phyloP scores from a whole-genome alignment of 2,797 vertebrate species.

The Xiphophorus birchmanni region DNA sequence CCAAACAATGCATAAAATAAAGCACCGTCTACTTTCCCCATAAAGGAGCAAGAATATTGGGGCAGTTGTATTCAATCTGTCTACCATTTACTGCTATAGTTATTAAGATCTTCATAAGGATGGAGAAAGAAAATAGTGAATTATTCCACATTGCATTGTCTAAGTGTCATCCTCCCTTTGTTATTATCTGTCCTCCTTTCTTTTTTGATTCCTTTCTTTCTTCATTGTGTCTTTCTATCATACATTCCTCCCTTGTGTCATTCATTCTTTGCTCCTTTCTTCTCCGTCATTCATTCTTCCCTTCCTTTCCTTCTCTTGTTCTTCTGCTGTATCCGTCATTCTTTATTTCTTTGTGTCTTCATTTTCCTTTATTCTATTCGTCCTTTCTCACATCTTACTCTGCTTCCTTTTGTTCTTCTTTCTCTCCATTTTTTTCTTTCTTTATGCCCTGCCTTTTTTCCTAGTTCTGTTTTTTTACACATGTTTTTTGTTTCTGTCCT shows the following conservation, averaged over 20 bases:
- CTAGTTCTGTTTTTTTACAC: not conserved
- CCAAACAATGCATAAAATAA: constrained; percentile 1
- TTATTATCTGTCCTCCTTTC: not conserved
- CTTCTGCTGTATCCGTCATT: not conserved
- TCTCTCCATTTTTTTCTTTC: not conserved
- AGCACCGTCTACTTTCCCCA: not conserved
- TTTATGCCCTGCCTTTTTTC: not conserved
- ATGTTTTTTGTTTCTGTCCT: not conserved
- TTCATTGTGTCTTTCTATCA: constrained; percentile 29
- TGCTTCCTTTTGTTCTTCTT: not conserved
- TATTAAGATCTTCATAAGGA: too few relatives aligned
- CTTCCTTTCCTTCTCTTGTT: not conserved
- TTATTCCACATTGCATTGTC: not conserved
- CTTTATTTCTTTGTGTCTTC: not conserved
- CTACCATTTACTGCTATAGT: not conserved
- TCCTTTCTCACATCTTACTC: not conserved
- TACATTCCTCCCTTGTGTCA: constrained; percentile 7
- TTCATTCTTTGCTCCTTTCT: not conserved
- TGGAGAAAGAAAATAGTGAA: not conserved
- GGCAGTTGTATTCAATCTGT: not conserved
- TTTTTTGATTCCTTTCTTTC: constrained; percentile 10
- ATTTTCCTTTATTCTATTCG: not conserved
- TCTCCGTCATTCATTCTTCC: not conserved
- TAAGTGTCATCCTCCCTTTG: not conserved
- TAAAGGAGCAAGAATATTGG: not conserved